phyloP scores from a whole-genome alignment of 2,888 invertebrate genomes.

The Pheosia tremula region DNA sequence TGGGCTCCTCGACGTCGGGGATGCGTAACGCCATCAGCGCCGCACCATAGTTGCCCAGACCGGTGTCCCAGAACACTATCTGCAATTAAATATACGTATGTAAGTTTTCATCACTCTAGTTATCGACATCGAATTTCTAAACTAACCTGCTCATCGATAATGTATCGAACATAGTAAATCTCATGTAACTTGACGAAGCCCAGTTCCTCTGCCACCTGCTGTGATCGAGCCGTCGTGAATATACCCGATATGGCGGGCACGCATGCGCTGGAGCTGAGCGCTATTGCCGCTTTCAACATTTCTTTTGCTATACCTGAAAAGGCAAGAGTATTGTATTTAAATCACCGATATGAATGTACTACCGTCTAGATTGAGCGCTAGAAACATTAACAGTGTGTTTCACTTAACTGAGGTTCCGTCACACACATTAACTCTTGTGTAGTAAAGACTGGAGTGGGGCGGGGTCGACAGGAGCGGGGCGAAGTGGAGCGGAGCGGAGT shows the following conservation, averaged over 20 bases:
- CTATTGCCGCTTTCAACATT: constrained; percentile 66
- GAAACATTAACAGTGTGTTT: no score
- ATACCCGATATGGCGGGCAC: constrained; percentile 68
- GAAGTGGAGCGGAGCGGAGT: no score
- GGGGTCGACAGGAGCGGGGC: no score
- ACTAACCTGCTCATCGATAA: constrained; percentile 63
- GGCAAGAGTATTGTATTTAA: background rate
- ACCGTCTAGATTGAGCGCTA: no score
- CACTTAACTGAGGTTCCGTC: no score
- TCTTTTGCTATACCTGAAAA: constrained; percentile 67
- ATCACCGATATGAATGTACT: no score
- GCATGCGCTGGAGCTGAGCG: constrained; percentile 60
- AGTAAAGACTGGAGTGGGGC: no score
- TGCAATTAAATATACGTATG: constrained; percentile 23
- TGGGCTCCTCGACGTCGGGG: constrained; percentile 61
- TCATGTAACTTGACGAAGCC: constrained; percentile 69
- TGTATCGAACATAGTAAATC: constrained; percentile 68
- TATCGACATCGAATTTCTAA: background rate
- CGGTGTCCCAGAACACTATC: constrained; percentile 73
- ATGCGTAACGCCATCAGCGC: constrained; percentile 74
- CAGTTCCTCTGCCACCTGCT: constrained; percentile 60
- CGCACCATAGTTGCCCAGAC: constrained; percentile 74
- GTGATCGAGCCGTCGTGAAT: constrained; percentile 62
- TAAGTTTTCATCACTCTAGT: no score
- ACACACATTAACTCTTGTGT: no score